Evolutionary conservation across 2,113 vertebrate species (phyloP), one percentile per base, ranked within the genome.

Genomic region (Crypturellus undulatus): DNA sequence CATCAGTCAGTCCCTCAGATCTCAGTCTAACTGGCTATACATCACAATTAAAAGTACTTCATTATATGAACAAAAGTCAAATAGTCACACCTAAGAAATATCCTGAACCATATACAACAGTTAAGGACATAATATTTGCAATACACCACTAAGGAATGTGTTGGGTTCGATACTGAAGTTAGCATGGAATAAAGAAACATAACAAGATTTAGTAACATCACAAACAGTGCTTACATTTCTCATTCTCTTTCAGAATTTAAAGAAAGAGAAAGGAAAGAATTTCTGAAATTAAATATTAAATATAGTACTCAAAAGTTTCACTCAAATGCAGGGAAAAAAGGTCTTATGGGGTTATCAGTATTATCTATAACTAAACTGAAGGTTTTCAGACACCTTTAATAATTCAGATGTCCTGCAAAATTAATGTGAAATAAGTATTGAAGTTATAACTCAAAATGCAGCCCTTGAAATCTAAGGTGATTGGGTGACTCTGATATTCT

Each of bases 231-330:
- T 73, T 54, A 22, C 14, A 38, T 64, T 86, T 93, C 56, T 19
- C 36, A 77, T 32, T 52, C 14, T 63, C 3, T 28, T 60, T 21
- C 5, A 21, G 49, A 49, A 49, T 49, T 49, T 49, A 24, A 49
- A 49, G 21, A 49, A 49, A 49, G 49, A 22, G 49, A 49, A 49
- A 49, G 19, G 21, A 49, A 49, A 49, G 49, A 49, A 49, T 51
- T 10, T 14, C 34, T n/a, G 15, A 79, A 84, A 87, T 84, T 38
- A 87, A 64, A 95, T n/a, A n/a, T n/a, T n/a, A n/a, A n/a, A n/a
- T n/a, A n/a, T 25, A 54, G 18, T 36, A 21, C 9, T 89, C 78
- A 71, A 70, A 83, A 80, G 20, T 38, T 38, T 49, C 34, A 17
- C 42, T 62, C 32, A 6, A 42, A 28, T 52, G 30, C 72, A 43